phyloP scores from a whole-genome alignment of 2,888 invertebrate genomes.

The Drosophila demipolita region DNA sequence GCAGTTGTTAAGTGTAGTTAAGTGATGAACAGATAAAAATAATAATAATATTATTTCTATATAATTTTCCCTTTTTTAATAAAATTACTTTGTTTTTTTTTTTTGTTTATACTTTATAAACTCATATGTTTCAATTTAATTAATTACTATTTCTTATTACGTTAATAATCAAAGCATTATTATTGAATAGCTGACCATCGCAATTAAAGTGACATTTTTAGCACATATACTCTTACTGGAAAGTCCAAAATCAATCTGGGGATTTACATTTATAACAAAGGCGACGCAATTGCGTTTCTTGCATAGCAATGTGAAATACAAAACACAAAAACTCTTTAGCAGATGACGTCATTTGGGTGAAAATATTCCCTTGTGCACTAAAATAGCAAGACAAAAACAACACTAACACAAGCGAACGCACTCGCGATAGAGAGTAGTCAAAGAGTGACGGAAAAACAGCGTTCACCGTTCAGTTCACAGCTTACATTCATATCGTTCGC shows the following conservation, averaged over 20 bases:
- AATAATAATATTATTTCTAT: not conserved
- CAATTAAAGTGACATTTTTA: not conserved
- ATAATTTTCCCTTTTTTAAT: not conserved
- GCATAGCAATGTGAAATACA: slow-evolving; percentile 36
- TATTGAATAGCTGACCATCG: not conserved
- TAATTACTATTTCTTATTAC: not conserved
- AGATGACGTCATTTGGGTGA: slow-evolving; percentile 60
- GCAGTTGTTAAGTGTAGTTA: not conserved
- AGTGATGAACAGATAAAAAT: not conserved
- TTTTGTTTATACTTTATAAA: not conserved
- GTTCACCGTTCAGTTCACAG: slow-evolving; percentile 37
- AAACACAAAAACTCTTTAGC: not conserved
- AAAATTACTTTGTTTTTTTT: not conserved
- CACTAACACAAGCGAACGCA: slow-evolving; percentile 2
- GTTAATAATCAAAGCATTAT: not conserved
- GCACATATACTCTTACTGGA: not conserved
- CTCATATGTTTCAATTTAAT: not conserved
- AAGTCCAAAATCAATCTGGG: slow-evolving; percentile 13
- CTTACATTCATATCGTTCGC: slow-evolving; percentile 42
- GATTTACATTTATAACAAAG: slow-evolving; percentile 30
- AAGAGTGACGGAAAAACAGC: slow-evolving; percentile 22
- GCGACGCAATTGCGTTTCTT: slow-evolving; percentile 9
- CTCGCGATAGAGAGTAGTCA: slow-evolving; percentile 14
- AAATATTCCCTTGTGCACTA: slow-evolving; percentile 28
- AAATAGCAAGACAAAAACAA: slow-evolving; percentile 13